These are phyloP conservation scores for Ceyx erithaca DNA, from an alignment of 2,797 vertebrate species.

Conservation along the genomic window DNA sequence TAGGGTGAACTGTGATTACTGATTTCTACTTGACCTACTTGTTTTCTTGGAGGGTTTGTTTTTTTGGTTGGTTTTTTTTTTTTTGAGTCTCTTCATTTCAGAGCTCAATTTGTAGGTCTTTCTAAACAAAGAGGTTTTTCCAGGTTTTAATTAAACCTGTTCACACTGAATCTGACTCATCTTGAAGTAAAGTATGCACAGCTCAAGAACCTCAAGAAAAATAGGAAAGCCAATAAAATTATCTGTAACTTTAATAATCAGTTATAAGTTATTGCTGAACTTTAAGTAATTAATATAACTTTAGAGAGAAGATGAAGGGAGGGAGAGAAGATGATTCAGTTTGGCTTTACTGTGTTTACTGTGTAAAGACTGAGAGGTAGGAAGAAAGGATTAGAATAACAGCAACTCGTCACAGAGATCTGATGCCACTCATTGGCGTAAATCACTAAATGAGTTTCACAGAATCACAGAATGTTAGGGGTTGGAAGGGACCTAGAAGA, in stretches of 20 bases:
- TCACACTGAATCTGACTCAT: neutral
- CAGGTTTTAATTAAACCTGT: neutral
- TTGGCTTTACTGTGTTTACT: neutral
- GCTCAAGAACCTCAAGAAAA: slow-evolving; percentile 2
- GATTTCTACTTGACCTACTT: neutral
- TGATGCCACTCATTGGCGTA: neutral
- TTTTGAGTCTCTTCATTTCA: neutral
- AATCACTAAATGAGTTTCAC: neutral
- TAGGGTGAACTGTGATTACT: neutral
- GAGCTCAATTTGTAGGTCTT: neutral
- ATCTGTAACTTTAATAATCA: neutral
- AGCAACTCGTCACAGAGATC: neutral
- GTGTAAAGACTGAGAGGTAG: neutral
- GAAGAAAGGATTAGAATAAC: neutral
- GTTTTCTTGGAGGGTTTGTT: neutral
- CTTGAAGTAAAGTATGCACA: neutral
- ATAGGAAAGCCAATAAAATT: slow-evolving; percentile 23
- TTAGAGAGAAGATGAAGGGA: neutral
- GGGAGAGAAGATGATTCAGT: slow-evolving; percentile 7
- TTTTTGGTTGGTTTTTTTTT: too few species aligned
- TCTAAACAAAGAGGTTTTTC: neutral
- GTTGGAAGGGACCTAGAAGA: too few species aligned
- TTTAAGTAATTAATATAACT: slow-evolving; percentile 5
- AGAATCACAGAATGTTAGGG: too few species aligned
- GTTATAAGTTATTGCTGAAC: neutral